Conservation (phyloP, 2,888 invertebrate genomes). For the Epinotia nisella region DNA sequence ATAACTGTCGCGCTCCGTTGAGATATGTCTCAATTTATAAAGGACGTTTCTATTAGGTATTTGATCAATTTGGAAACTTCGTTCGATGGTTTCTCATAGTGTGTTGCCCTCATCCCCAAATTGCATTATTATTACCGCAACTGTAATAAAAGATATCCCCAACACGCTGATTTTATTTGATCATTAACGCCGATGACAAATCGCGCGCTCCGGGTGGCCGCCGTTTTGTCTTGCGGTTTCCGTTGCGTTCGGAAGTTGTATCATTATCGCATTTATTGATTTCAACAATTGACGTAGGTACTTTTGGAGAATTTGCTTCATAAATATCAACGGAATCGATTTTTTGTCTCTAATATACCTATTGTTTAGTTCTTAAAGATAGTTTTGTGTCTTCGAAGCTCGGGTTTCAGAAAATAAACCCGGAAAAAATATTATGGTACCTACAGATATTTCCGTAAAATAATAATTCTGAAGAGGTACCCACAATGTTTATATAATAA, state of each 20-base stretch:
- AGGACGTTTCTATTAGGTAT: too few species aligned
- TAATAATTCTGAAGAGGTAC: too few species aligned
- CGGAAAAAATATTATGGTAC: too few species aligned
- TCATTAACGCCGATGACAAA: constrained; percentile 70
- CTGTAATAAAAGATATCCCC: constrained; percentile 26
- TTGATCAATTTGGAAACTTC: background rate
- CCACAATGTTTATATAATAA: too few species aligned
- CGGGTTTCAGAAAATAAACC: too few species aligned
- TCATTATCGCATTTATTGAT: constrained; percentile 53
- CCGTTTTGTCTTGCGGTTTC: constrained; percentile 66
- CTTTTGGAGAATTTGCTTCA: constrained; percentile 22
- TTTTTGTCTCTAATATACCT: too few species aligned
- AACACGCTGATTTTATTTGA: constrained; percentile 38
- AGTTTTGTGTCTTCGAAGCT: too few species aligned
- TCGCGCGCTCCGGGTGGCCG: constrained; percentile 73
- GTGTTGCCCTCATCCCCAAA: constrained; percentile 1
- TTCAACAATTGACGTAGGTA: constrained; percentile 11
- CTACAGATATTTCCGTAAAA: too few species aligned
- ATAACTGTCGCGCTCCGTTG: background rate
- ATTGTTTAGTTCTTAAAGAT: too few species aligned
- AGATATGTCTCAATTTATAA: background rate
- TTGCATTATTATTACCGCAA: constrained; percentile 21
- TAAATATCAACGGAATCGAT: background rate
- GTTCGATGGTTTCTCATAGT: background rate
- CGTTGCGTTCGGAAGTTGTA: constrained; percentile 61